Evolutionary conservation across 2,888 invertebrate species (phyloP), one percentile per base, ranked within the genome.

Genomic region (Balanococcus diminutus): DNA sequence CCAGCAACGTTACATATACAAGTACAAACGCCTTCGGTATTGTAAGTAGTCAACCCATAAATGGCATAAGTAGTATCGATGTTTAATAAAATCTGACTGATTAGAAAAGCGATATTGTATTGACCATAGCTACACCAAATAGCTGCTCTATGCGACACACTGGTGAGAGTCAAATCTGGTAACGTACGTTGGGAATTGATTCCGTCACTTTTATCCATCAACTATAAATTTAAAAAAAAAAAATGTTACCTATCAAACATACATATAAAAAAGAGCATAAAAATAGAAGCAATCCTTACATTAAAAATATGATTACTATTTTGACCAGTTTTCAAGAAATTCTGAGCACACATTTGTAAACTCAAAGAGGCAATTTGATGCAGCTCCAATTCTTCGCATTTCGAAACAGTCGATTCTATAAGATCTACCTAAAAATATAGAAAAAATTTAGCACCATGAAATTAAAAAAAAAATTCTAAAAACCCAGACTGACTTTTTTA

Each of bases 71-170:
- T 94, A 6, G 94, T 93, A 89, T 96, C 95, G 25, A 95, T 91
- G 88, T 95, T 93, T 0, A 97, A 91, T 56, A 96, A 90, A 16
- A 96, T 90, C 90, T 97, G 96, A 82, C 95, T 93, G 89, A 93
- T 94, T 46, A 97, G 91, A 0, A 94, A 94, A 0, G 95, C 94
- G 93, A 96, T 94, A 90, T 96, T 95, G 1, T 75, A 46, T n/a
- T 96, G 95, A 0, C 98, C 98, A 89, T 96, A 97, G 86, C 96
- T 92, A 16, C 94, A 92, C 97, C 97, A 97, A 11, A 98, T 91
- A 0, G 96, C 95, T 0, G 96, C 94, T 88, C 95, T 94, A 90
- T 96, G 94, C 0, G 95, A 94, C 88, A 95, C 92, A 28, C 95
- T 95, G 87, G 94, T 94, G 87, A 95, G 94, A 87, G 95, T 94